Base-by-base conservation (phyloP, 2,888 invertebrate genomes). In the Ariolimax columbianus region DNA sequence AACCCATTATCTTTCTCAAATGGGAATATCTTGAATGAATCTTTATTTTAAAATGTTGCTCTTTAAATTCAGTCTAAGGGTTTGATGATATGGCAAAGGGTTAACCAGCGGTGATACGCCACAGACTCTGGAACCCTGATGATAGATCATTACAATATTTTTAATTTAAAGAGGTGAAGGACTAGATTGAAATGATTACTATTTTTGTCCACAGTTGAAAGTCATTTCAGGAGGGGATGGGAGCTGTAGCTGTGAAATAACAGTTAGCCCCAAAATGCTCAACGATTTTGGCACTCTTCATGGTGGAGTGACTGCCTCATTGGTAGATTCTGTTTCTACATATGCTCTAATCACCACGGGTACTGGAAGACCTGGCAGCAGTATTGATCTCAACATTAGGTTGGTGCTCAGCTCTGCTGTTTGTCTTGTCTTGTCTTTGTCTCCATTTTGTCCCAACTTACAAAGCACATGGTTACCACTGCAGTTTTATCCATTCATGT, bases 291-390 rank as follows among this genome's bases (percentile, higher is more conserved):
- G 97, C 0, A 96, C 96, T 0, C 93, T 98, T 7, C 98, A 98
- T 92, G 98, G 98, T 2, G 98, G 97, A 11, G 96, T 97, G 90
- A 97, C 97, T 6, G 96, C 97, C 4, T 97, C 97, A 0, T 93
- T 98, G 19, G 96, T 97, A 0, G 97, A 97, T 92, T 95, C 95
- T 82, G 93, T 98, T 38, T 97, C 98, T 0, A 96, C 97, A 0
- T 96, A 96, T 92, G 98, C 97, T 0, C 93, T 98, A 0, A 95
- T 96, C 92, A 96, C 97, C n/a, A 94, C 95, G 43, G 87, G 87
- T 30, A 85, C 83, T 11, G 93, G 95, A 80, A 95, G 96, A 81
- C 95, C 96, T 79, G 97, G 97, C 36, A 97, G 97, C 0, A 97
- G 97, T 17, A 96, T 98, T 38, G 97, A 97, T 92, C 94, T 98